A percentile compares a stretch with the other conserved stretches of the same genome.
Conservation (phyloP, 2,888 invertebrate genomes). For the Acanthosoma haemorrhoidale region DNA sequence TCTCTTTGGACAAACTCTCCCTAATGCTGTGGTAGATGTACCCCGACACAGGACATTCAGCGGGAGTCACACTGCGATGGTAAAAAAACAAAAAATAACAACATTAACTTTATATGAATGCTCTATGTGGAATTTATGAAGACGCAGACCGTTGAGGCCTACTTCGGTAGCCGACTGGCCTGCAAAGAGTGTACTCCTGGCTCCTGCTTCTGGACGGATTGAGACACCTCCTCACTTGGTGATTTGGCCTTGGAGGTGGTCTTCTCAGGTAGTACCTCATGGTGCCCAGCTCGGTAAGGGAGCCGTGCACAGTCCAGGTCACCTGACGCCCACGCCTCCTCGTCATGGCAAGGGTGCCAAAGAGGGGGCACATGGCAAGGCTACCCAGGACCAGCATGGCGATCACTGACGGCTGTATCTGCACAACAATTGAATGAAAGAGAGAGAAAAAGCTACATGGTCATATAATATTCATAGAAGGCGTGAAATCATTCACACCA, state of each 20-base stretch:
- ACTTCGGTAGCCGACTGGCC: not conserved
- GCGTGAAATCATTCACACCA: too few species aligned
- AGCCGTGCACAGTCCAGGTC: not conserved
- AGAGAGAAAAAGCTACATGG: too few species aligned
- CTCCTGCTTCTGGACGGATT: not conserved
- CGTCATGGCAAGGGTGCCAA: not conserved
- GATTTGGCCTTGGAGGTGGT: not conserved
- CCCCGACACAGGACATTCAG: too few species aligned
- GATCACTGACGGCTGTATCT: not conserved
- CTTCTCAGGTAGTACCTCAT: constrained; percentile 15
- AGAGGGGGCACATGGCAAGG: not conserved
- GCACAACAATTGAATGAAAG: too few species aligned
- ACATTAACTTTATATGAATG: too few species aligned
- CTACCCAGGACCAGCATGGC: not conserved
- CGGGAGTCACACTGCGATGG: too few species aligned
- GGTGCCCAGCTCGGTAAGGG: not conserved
- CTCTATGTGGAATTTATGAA: too few species aligned
- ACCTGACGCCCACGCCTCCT: not conserved
- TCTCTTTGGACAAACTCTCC: too few species aligned
- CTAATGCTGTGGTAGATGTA: too few species aligned
- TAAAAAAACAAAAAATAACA: too few species aligned
- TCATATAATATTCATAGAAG: too few species aligned
- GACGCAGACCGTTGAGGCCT: too few species aligned
- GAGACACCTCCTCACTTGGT: not conserved
- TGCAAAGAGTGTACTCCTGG: not conserved